Conservation (phyloP, 2,797 vertebrate species). For the Huso huso region DNA sequence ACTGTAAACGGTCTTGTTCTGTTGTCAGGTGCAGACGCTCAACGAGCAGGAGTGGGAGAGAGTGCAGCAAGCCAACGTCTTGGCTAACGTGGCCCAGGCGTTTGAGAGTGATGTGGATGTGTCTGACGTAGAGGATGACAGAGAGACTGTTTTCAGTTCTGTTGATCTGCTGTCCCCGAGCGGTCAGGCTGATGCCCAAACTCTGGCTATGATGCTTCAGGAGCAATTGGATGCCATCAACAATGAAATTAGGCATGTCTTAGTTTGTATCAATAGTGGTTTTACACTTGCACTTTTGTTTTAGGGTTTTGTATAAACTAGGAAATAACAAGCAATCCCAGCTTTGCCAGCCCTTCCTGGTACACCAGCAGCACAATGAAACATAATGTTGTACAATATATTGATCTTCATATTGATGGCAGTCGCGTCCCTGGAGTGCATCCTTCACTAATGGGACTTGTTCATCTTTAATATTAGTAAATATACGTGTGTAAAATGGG, state of each 20-base stretch:
- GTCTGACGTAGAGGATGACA: slow-evolving; percentile 85
- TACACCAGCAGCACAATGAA: too few species aligned
- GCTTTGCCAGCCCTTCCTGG: not conserved
- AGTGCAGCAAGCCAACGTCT: slow-evolving; percentile 89
- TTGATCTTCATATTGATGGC: too few species aligned
- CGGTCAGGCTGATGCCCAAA: slow-evolving; percentile 93
- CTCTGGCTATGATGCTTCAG: slow-evolving; percentile 92
- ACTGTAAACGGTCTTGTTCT: not conserved
- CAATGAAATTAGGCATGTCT: slow-evolving; percentile 84
- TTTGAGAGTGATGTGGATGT: slow-evolving; percentile 89
- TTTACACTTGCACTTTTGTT: too few species aligned
- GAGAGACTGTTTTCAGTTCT: slow-evolving; percentile 84
- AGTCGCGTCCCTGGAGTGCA: too few species aligned
- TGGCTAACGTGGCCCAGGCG: slow-evolving; percentile 91
- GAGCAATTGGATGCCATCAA: slow-evolving; percentile 97
- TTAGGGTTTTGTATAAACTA: not conserved
- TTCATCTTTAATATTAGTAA: not conserved
- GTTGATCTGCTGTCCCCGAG: slow-evolving; percentile 86
- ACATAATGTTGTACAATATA: too few species aligned
- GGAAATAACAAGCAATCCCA: not conserved
- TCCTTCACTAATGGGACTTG: too few species aligned
- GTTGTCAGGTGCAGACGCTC: slow-evolving; percentile 81
- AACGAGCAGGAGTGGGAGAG: slow-evolving; percentile 98
- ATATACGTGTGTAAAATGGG: not conserved
- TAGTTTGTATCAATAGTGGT: not conserved